Base-by-base conservation (phyloP, 2,797 vertebrate genomes). In the Rhyacichthys aspro region DNA sequence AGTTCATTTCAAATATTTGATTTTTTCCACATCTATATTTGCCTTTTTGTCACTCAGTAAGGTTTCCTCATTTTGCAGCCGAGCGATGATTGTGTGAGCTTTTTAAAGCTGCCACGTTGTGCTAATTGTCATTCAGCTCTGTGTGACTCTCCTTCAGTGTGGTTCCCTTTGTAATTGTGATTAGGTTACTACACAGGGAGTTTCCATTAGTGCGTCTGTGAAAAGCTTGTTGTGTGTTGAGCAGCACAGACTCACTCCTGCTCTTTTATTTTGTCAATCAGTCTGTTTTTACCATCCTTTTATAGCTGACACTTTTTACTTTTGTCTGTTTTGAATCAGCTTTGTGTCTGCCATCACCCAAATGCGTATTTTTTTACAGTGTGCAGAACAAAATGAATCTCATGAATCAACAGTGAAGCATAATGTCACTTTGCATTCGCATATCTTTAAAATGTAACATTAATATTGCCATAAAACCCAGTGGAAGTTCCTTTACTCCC, bases 291-390 rank as follows among this genome's bases (percentile, higher is more conserved):
- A 55, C 50, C 48, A 43, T 9, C 7, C 11, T 1, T 43, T 12
- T 38, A 0, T 7, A 1, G 23, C 43, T 12, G n/a, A 2, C 3
- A 7, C 9, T 34, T 45, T 59, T n/a, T 47, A 2, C 14, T 7
- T 43, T 56, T 8, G 9, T 60, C 37, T 44, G 32, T 38, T 48
- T 67, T 45, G 62, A 71, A 72, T 54, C 43, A 53, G 43, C 43
- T 67, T 41, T n/a, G 23, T 55, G 39, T 59, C 42, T 58, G 52
- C 33, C 59, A 36, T 28, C 23, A 2, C 23, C 3, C 23, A 28
- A 28, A 28, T 28, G 23, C 7, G 23, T 6, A 28, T 28, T 28
- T 28, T 28, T 28, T 28, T 28, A 23, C 3, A 28, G 23, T 28
- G 23, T 2, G 4, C 23, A 28, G 23, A 28, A 28, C 23, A 28